These are phyloP conservation scores for Nycticryphes semicollaris DNA, from an alignment of 2,113 vertebrate genomes.

Conservation along the genomic window DNA sequence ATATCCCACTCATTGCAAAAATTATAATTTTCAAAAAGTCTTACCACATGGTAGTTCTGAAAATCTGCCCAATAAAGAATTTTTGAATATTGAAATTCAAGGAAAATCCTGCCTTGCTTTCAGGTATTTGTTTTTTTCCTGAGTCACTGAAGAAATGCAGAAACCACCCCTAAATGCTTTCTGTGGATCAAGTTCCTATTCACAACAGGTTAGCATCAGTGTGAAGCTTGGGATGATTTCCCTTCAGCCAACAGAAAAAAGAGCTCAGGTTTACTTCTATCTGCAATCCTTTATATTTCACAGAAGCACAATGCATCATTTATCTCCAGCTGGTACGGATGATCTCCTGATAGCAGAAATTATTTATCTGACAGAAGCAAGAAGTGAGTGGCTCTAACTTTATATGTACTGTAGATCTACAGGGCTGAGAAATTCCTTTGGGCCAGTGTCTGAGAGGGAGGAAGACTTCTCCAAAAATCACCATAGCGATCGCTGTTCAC, in stretches of 20 bases:
- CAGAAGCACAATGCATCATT: neutral
- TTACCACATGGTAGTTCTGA: neutral
- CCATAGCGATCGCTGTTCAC: neutral
- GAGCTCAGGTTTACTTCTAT: neutral
- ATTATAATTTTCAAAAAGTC: neutral
- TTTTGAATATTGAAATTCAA: neutral
- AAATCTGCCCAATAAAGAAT: neutral
- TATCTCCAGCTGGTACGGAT: neutral
- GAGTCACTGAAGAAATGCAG: neutral
- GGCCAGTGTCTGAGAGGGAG: accelerated
- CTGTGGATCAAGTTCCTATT: neutral
- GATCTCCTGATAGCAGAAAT: neutral
- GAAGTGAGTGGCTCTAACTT: neutral
- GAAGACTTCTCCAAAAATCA: neutral
- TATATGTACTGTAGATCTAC: accelerated
- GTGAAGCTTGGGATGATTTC: neutral
- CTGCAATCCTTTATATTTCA: neutral
- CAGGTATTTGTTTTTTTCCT: neutral
- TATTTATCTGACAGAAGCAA: neutral
- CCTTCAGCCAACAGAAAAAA: neutral
- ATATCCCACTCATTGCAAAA: neutral
- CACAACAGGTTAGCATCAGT: neutral
- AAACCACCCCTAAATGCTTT: neutral
- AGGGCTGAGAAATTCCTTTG: neutral
- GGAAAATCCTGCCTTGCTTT: neutral